Evolutionary conservation across 2,888 invertebrate genomes (phyloP).

Genomic region (Drosophila nr. medialis): DNA sequence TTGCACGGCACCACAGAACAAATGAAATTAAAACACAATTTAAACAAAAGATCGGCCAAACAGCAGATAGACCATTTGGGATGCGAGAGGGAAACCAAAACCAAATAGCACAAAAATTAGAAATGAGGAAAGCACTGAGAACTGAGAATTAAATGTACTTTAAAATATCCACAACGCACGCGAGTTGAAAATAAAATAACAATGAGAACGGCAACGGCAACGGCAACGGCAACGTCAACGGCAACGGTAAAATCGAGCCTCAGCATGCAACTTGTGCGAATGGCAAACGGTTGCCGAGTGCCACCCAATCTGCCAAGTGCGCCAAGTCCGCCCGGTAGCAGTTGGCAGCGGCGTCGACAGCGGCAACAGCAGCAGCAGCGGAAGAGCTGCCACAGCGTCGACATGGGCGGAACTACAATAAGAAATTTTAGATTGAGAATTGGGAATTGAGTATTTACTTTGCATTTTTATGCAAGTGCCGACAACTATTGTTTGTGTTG

Average conservation of each 20-base stretch:
- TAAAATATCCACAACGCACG: conserved; percentile 60
- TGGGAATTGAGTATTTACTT: conserved; percentile 38
- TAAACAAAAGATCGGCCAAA: conserved; percentile 8
- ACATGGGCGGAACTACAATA: conserved; percentile 61
- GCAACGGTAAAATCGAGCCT: conserved; percentile 28
- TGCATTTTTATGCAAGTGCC: conserved; percentile 57
- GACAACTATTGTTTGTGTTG: conserved; percentile 18
- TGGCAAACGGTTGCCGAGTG: conserved; percentile 67
- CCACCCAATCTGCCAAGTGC: conserved; percentile 25
- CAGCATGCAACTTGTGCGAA: conserved; percentile 75
- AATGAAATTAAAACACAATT: conserved; percentile 9
- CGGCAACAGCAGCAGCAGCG: conserved; percentile 19
- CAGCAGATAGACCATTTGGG: conserved; percentile 15
- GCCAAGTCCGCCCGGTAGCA: conserved; percentile 28
- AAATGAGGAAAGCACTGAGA: conserved; percentile 1
- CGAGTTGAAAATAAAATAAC: conserved; percentile 55
- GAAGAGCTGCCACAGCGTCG: conserved; percentile 29
- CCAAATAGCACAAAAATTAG: conserved; percentile 1
- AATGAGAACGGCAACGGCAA: conserved; percentile 15
- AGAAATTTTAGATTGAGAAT: conserved; percentile 61
- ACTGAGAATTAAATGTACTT: conserved; percentile 28
- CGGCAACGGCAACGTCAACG: conserved; percentile 14
- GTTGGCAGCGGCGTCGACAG: conserved; percentile 21
- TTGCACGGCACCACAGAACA: conserved; percentile 46
- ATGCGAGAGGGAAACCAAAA: conserved; percentile 11